phyloP scores from a whole-genome alignment of 2,888 invertebrate genomes.

The Drosophila anceps region DNA sequence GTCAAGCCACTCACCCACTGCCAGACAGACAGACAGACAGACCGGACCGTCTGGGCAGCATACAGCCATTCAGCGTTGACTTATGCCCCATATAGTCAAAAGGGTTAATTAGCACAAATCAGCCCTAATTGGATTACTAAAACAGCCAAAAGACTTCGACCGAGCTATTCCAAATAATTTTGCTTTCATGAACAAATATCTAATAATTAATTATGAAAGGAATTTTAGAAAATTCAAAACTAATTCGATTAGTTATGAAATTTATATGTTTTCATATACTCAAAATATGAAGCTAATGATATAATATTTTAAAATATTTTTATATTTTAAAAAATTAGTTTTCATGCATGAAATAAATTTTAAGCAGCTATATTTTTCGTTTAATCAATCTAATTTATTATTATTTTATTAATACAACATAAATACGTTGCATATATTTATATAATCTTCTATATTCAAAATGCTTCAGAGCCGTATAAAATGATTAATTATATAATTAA shows the following conservation, averaged over 20 bases:
- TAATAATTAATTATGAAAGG: background rate
- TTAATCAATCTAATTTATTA: too few species aligned
- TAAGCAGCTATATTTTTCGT: too few species aligned
- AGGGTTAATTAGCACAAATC: conserved; percentile 73
- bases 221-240: background rate
- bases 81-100: conserved; percentile 36
- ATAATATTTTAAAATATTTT: too few species aligned
- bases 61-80: conserved; percentile 32
- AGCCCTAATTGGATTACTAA: conserved; percentile 54
- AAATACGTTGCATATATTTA: too few species aligned
- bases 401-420: too few species aligned
- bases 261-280: background rate
- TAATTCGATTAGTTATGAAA: background rate
- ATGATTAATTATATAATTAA: too few species aligned
- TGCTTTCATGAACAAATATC: too few species aligned
- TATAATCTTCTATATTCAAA: too few species aligned
- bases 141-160: background rate
- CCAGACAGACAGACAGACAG: conserved; percentile 15
- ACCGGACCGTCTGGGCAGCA: conserved; percentile 20
- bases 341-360: too few species aligned
- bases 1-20: conserved; percentile 24
- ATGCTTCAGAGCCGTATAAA: too few species aligned
- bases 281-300: background rate
- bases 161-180: background rate
- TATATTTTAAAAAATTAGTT: too few species aligned